A percentile compares a stretch with the other conserved stretches of the same genome.
Evolutionary conservation across 2,888 invertebrate species (phyloP).

Genomic region (Drosophila limbata): DNA sequence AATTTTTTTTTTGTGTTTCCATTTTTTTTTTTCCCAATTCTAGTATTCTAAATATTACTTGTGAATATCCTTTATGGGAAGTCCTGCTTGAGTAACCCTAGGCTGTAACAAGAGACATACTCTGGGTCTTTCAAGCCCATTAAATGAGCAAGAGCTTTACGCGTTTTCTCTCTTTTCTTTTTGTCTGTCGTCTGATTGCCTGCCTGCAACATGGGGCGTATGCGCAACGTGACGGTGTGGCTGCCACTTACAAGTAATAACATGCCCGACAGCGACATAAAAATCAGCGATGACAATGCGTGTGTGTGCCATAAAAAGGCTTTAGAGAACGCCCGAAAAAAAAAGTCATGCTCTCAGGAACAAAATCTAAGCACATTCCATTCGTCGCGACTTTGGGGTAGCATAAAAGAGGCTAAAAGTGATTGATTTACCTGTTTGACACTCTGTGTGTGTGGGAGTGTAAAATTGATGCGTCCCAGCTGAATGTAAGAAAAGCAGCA

Average conservation of each 20-base stretch:
- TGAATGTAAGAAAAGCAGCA: slow-evolving; percentile 31
- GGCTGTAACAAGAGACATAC: slow-evolving; percentile 1
- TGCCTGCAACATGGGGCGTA: slow-evolving; percentile 62
- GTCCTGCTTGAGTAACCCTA: slow-evolving; percentile 10
- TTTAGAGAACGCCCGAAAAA: slow-evolving; percentile 26
- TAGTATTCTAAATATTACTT: not conserved
- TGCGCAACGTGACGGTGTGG: slow-evolving; percentile 52
- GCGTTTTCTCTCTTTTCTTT: not conserved
- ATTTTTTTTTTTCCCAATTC: not conserved
- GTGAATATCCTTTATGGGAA: not conserved
- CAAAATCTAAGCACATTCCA: slow-evolving; percentile 30
- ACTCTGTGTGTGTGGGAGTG: not conserved
- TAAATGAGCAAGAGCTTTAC: slow-evolving; percentile 39
- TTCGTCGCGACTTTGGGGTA: slow-evolving; percentile 47
- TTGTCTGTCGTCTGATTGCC: slow-evolving; percentile 35
- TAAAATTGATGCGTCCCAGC: slow-evolving; percentile 64
- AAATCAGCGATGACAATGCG: slow-evolving; percentile 65
- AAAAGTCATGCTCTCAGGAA: slow-evolving; percentile 39
- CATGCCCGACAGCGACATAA: slow-evolving; percentile 59
- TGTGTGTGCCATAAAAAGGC: slow-evolving; percentile 70
- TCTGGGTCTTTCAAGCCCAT: slow-evolving; percentile 21
- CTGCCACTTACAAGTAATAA: slow-evolving; percentile 74
- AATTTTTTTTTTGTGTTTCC: not conserved
- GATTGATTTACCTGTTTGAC: slow-evolving; percentile 75
- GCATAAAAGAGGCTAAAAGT: slow-evolving; percentile 55